Evolutionary conservation across 2,797 vertebrate genomes (phyloP).

Genomic region (Poliocrania exsul): DNA sequence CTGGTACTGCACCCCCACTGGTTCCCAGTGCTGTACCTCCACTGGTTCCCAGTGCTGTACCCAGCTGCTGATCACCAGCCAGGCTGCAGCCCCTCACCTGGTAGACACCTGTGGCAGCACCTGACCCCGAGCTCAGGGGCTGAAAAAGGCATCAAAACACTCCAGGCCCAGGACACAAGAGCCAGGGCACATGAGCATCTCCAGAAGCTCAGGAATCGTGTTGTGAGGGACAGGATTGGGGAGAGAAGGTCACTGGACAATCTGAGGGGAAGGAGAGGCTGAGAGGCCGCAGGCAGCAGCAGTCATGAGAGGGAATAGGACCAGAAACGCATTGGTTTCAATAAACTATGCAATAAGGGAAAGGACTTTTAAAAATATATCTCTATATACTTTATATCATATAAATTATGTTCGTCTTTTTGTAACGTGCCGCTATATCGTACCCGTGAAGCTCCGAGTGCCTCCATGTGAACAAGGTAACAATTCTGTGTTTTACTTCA

Average conservation of each 20-base stretch:
- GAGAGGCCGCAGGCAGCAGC: not conserved
- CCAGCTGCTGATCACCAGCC: not conserved
- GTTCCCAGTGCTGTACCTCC: not conserved
- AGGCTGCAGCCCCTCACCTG: not conserved
- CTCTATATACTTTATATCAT: conserved; percentile 54
- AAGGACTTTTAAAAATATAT: conserved; percentile 60
- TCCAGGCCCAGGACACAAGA: not conserved
- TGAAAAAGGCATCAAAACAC: not conserved
- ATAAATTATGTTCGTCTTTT: not conserved
- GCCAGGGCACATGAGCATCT: fast-evolving
- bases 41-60: not conserved
- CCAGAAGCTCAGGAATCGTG: not conserved
- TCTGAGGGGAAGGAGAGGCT: not conserved
- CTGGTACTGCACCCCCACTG: not conserved
- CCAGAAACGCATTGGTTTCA: not conserved
- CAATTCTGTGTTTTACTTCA: fast-evolving
- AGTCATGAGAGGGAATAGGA: not conserved
- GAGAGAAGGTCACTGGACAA: not conserved
- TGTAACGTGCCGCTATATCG: not conserved
- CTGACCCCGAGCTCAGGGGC: fast-evolving
- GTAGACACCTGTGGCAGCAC: not conserved
- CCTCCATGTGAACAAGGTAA: not conserved
- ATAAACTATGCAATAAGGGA: conserved; percentile 40
- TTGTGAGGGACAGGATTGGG: fast-evolving
- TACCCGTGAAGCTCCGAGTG: conserved; percentile 4